These are phyloP conservation scores for Hofmannophila pseudospretella DNA, from an alignment of 2,888 invertebrate species.

Conservation along the genomic window DNA sequence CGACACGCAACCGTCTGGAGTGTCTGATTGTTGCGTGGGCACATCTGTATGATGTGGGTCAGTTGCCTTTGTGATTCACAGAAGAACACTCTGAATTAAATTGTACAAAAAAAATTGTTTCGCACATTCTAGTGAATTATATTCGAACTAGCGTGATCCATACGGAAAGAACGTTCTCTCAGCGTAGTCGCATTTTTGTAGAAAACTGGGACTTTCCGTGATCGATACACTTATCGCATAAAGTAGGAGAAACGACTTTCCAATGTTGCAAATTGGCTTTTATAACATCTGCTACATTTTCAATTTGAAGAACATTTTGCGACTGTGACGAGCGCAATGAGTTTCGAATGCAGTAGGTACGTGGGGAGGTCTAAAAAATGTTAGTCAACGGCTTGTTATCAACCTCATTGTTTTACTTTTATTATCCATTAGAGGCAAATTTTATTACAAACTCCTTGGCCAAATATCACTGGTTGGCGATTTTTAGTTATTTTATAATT, in stretches of 20 bases:
- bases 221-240: constrained; percentile 4
- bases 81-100: constrained; percentile 16
- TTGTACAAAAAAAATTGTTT: constrained; percentile 31
- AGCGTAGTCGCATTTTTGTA: constrained; percentile 6
- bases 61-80: constrained; percentile 50
- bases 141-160: constrained; percentile 19
- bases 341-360: too few relatives aligned
- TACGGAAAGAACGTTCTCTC: constrained; percentile 7
- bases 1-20: constrained; percentile 62
- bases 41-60: constrained; percentile 57
- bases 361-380: too few relatives aligned
- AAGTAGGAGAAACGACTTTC: constrained; percentile 1
- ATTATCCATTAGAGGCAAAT: too few relatives aligned
- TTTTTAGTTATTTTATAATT: too few relatives aligned
- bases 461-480: too few relatives aligned
- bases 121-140: constrained; percentile 27
- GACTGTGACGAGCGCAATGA: too few relatives aligned
- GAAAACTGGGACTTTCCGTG: constrained; percentile 6
- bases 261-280: background rate
- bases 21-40: constrained; percentile 51
- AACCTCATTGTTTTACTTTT: too few relatives aligned
- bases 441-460: too few relatives aligned
- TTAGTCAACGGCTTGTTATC: too few relatives aligned
- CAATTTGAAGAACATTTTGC: background rate
- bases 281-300: constrained; percentile 1